A percentile compares a stretch with the other conserved stretches of the same genome.
Conservation (phyloP, 2,113 vertebrate genomes). For the Sterna hirundo region DNA sequence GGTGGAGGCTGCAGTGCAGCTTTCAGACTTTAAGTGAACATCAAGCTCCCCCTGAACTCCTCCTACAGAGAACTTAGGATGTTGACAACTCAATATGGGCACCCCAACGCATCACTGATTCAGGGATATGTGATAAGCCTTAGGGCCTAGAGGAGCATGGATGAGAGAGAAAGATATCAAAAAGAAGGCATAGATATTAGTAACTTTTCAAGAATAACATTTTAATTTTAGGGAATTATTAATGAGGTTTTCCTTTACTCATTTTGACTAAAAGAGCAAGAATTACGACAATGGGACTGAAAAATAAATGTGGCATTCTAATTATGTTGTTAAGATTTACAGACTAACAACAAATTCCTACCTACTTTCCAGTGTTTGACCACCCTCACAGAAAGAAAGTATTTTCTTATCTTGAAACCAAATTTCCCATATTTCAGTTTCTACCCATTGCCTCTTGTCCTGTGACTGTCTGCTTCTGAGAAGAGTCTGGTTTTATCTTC, state of each 20-base stretch:
- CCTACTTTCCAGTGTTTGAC: not conserved
- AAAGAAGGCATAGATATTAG: not conserved
- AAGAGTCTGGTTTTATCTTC: not conserved
- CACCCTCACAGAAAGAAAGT: not conserved
- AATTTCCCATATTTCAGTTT: not conserved
- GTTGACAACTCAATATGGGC: not conserved
- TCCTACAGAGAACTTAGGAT: not conserved
- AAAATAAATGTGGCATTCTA: not conserved
- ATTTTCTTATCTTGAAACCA: not conserved
- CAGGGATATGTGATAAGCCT: not conserved
- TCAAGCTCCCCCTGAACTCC: not conserved
- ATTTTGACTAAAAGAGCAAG: not conserved
- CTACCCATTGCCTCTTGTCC: not conserved
- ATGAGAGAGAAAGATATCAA: fast-evolving
- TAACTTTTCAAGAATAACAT: not conserved
- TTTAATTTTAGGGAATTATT: not conserved
- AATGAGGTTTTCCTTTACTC: not conserved
- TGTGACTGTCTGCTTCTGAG: not conserved
- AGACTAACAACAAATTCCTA: not conserved
- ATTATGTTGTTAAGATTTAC: not conserved
- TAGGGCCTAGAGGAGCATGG: not conserved
- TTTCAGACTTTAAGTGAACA: not conserved
- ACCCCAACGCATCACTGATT: fast-evolving
- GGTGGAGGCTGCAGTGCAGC: not conserved
- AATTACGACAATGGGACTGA: not conserved